Base-by-base conservation (phyloP, 1,140 invertebrate genomes). In the Thaumetopoea pityocampa region DNA sequence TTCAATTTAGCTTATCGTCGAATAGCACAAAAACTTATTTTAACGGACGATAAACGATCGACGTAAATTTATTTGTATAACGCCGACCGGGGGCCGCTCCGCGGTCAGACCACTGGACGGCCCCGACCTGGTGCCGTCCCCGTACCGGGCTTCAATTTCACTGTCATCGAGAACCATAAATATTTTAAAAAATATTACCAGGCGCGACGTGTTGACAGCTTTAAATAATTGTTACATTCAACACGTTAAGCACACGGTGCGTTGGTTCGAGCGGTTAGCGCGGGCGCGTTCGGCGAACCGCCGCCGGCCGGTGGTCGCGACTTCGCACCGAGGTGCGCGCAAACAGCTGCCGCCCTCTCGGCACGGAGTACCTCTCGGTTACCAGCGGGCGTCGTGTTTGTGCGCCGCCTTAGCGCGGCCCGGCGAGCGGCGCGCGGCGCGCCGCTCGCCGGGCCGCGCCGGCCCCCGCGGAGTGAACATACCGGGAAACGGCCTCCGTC, bases 321-420 rank as follows among this genome's bases (percentile, higher is more conserved):
- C 66, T 76, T 82, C 70, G 63, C 78, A 79, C 78, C 67, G 51
- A 74, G 60, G 67, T 70, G 74, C 61, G 47, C 42, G 56, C 58
- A 70, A 79, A 82, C 69, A 79, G 74, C 72, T 73, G 74, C 78
- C 54, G 66, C 62, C n/a, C n/a, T n/a, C n/a, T n/a, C n/a, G n/a
- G n/a, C n/a, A n/a, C n/a, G n/a, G n/a, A n/a, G n/a, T n/a, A n/a
- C n/a, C n/a, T n/a, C n/a, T n/a, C n/a, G n/a, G n/a, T n/a, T 67
- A 73, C 72, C 63, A 65, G 71, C 74, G 78, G 69, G 67, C 64
- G 43, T 44, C 32, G 18, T 78, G 57, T 82, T 76, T 82, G 51
- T 37, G 16, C 45, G 51, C 51, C 48, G 49, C 51, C 52, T 81
- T 76, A 77, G 58, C 66, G 48, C 46, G 22, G 22, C 26, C 49